These are phyloP conservation scores for Paguma larvata DNA, from an alignment of 2,797 vertebrate species.

Conservation along the genomic window DNA sequence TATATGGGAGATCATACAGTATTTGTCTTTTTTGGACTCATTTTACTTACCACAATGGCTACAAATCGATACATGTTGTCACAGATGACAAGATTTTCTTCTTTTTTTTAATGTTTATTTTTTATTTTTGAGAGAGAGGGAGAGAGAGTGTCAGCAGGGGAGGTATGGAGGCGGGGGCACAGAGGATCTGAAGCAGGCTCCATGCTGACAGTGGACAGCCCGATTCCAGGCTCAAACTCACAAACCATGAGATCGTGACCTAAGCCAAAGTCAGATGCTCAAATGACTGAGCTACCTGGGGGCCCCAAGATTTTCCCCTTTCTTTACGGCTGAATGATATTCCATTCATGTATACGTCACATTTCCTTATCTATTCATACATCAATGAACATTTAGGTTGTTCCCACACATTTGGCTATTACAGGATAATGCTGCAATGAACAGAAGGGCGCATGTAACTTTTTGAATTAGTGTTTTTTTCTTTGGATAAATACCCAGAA, in stretches of 20 bases:
- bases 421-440: background rate
- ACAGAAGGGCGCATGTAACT: background rate
- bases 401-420: background rate
- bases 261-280: too few species aligned
- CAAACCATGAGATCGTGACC: too few species aligned
- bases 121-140: too few species aligned
- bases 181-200: too few species aligned
- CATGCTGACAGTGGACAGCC: too few species aligned
- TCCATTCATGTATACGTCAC: background rate
- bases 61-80: background rate
- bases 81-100: background rate
- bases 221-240: too few species aligned
- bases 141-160: too few species aligned
- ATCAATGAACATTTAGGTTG: background rate
- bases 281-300: too few species aligned
- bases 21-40: background rate
- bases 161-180: too few species aligned
- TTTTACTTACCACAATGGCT: background rate
- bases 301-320: background rate
- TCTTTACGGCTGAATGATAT: background rate
- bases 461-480: background rate
- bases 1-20: background rate
- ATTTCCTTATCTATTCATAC: background rate
- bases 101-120: background rate
- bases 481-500: background rate